Percentiles rank a stretch among this genome's conserved stretches.
phyloP scores from a whole-genome alignment of 2,888 invertebrate genomes.

The Sepioteuthis lessoniana region DNA sequence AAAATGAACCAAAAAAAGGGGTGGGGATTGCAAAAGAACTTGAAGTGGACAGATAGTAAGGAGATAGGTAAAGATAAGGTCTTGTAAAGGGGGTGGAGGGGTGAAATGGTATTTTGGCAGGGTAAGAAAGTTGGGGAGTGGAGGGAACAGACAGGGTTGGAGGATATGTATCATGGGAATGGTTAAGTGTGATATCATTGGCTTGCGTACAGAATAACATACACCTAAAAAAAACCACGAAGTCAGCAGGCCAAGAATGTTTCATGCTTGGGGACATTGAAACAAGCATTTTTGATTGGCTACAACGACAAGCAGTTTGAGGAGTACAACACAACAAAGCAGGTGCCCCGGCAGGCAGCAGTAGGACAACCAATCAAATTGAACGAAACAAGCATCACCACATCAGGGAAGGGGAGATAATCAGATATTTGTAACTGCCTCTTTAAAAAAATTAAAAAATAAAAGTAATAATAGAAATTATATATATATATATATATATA shows the following conservation, averaged over 20 bases:
- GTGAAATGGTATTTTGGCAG: neutral
- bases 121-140: neutral
- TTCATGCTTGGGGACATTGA: conserved; percentile 46
- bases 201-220: conserved; percentile 42
- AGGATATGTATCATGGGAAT: neutral
- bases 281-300: conserved; percentile 47
- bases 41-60: no score
- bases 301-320: conserved; percentile 35
- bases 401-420: conserved; percentile 33
- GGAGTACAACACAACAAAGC: conserved; percentile 42
- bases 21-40: no score
- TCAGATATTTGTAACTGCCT: neutral
- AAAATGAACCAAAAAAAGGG: no score
- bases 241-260: conserved; percentile 44
- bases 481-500: neutral
- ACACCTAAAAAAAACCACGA: conserved; percentile 46
- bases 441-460: neutral
- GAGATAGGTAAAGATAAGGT: neutral
- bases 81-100: neutral
- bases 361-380: conserved; percentile 45
- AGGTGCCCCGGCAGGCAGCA: conserved; percentile 48
- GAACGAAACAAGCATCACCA: conserved; percentile 47
- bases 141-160: neutral
- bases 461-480: neutral
- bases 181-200: conserved; percentile 41